Evolutionary conservation across 2,113 vertebrate species (phyloP).

Genomic region (Rallus limicola): DNA sequence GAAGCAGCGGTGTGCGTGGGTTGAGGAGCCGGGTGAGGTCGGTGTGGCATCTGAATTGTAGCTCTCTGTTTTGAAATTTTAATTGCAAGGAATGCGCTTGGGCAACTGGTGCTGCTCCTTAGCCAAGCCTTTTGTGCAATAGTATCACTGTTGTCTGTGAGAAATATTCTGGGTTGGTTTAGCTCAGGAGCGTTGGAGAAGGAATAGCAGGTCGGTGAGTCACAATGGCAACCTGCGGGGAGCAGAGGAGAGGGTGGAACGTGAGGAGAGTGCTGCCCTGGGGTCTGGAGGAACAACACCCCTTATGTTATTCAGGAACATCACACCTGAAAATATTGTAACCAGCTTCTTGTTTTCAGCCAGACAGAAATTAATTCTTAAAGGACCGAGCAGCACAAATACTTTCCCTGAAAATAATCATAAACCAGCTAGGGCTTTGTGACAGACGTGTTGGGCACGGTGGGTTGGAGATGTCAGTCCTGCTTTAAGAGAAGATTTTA

Average conservation of each 20-base stretch:
- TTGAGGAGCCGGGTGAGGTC: neutral
- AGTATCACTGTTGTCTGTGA: neutral
- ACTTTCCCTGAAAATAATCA: neutral
- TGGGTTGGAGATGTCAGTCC: neutral
- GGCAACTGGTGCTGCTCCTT: neutral
- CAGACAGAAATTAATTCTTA: neutral
- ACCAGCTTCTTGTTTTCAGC: neutral
- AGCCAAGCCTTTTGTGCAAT: slow-evolving; percentile 15
- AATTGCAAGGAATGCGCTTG: neutral
- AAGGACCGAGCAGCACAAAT: neutral
- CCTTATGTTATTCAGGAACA: neutral
- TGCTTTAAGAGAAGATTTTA: neutral
- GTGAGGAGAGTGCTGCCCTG: fast-evolving
- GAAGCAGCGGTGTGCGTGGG: fast-evolving
- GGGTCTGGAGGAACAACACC: neutral
- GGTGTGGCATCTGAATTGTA: neutral
- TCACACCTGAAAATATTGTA: neutral
- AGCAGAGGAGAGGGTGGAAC: neutral
- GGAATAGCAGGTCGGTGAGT: neutral
- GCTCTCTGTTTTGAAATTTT: neutral
- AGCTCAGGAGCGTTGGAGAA: neutral
- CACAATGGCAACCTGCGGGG: fast-evolving
- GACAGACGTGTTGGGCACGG: neutral
- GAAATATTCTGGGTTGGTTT: neutral
- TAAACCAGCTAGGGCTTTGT: neutral